Evolutionary conservation across 2,797 vertebrate species (phyloP), one percentile per base, ranked within the genome.

Genomic region (Enteromius argenteus): DNA sequence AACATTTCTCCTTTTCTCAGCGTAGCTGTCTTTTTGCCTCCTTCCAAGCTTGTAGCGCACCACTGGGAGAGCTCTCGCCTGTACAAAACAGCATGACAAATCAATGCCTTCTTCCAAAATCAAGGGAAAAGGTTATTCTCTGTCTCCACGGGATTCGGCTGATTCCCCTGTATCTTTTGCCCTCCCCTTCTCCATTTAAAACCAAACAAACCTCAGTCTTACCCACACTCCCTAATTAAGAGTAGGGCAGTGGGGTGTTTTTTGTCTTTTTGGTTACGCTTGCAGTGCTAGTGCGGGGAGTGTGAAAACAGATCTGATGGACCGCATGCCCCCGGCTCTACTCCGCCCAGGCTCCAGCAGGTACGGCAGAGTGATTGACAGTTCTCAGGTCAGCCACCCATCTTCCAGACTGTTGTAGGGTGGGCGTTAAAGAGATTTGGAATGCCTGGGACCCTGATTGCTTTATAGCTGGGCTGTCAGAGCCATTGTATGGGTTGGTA

Each of bases 11-110:
- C 68, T 35, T 60, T 86, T 66, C 64, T 83, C 80, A 46, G 35
- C 53, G 15, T 73, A 42, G 46, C 74, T 76, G 79, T 78, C 23
- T 74, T 85, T 80, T 66, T 72, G 72, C 46, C 39, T 81, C 67
- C 37, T 83, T 85, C 80, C 94, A 95, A 95, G 94, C 95, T 79
- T 93, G 94, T 96, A 90, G 95, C 90, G 93, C 93, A 94, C 96
- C 94, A 94, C 94, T 95, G 96, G 96, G 96, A 97, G 92, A 97
- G 93, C 94, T 93, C 93, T 92, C 90, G 93, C 94, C 95, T 95
- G 96, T 97, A 96, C 95, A 97, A 97, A 98, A 97, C 97, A 96
- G 94, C 93, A 94, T 95, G 96, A 96, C 95, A 97, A 97, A 99
- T 99, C 97, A 97, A 97, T 97, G 96, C 94, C 93, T 92, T 94